Percentiles rank a stretch among this genome's conserved stretches.
These are phyloP conservation scores for Drosophila bipectinata DNA, from an alignment of 1,140 invertebrate genomes.

Conservation along the genomic window DNA sequence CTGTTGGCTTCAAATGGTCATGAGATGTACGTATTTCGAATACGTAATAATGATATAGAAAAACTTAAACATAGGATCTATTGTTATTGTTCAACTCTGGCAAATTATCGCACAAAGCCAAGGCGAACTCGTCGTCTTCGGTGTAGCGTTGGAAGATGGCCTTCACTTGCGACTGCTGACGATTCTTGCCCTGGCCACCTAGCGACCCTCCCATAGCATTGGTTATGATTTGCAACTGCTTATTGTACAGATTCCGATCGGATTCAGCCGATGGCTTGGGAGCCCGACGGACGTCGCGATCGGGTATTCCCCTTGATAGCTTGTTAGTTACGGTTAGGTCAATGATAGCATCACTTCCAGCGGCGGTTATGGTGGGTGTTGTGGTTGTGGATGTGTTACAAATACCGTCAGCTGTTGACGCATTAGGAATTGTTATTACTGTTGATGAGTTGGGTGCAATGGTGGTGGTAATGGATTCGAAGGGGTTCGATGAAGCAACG, in stretches of 20 bases:
- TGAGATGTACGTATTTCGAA: not conserved
- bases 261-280: conserved; percentile 62
- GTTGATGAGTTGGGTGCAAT: conserved; percentile 65
- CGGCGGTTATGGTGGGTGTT: conserved; percentile 3
- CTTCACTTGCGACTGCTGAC: conserved; percentile 29
- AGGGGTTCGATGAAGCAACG: conserved; percentile 30
- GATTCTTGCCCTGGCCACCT: conserved; percentile 21
- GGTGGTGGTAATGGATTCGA: conserved; percentile 33
- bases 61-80: conserved; percentile 38
- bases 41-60: conserved; percentile 22
- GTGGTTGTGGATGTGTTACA: conserved; percentile 12
- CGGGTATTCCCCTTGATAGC: conserved; percentile 36
- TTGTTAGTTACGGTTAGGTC: conserved; percentile 34
- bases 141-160: conserved; percentile 62
- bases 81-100: conserved; percentile 64
- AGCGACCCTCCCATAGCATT: conserved; percentile 53
- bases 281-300: conserved; percentile 52
- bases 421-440: conserved; percentile 41
- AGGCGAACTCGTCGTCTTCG: conserved; percentile 60
- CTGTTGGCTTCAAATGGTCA: not conserved
- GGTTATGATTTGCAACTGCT: conserved; percentile 80
- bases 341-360: conserved; percentile 10
- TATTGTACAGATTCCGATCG: conserved; percentile 74
- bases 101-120: conserved; percentile 33
- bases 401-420: conserved; percentile 12